Evolutionary conservation across 1,140 invertebrate species (phyloP), one percentile per base, ranked within the genome.

Genomic region (Andrena cerasifolii): DNA sequence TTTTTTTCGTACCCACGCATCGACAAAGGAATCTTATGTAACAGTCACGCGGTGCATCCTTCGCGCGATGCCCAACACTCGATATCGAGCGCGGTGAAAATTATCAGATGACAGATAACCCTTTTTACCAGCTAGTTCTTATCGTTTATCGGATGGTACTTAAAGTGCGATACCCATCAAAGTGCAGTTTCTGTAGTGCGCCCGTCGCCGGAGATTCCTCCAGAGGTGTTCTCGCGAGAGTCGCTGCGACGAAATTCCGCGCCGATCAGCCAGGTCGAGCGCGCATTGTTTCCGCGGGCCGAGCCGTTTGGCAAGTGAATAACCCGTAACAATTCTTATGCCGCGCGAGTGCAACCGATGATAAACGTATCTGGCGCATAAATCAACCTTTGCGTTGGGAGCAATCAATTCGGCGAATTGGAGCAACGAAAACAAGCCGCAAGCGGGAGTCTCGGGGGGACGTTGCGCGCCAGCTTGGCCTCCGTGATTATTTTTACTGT

Each of bases 71-170:
- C 14, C 1, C 33, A n/a, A n/a, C 24, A 0, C 28, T 24, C 59
- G 63, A n/a, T 58, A 67, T 68, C 72, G 56, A 31, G 56, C 28
- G 21, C 47, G n/a, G 53, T 56, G 49, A 62, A 67, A 66, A 82
- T 82, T 58, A 62, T 78, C 75, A 56, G 47, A 63, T 26, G 43
- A 5, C 33, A 78, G 75, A 79, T 79, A 59, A 65, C 59, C 65
- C 59, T 65, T 75, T 73, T 45, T 73, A 73, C 31, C 47, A 72
- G 65, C 43, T 36, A 53, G 28, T 67, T 70, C 63, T 82, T 74
- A 83, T 83, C 82, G 76, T 66, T 67, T 78, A 71, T 74, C 76
- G 65, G 65, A 33, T 71, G 80, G 49, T 78, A 82, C 61, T 80
- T 36, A 74, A 66, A 70, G 66, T 71, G 61, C 65, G 73, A 78